Evolutionary conservation across 2,113 vertebrate genomes (phyloP).

Genomic region (Uropsilus gracilis): DNA sequence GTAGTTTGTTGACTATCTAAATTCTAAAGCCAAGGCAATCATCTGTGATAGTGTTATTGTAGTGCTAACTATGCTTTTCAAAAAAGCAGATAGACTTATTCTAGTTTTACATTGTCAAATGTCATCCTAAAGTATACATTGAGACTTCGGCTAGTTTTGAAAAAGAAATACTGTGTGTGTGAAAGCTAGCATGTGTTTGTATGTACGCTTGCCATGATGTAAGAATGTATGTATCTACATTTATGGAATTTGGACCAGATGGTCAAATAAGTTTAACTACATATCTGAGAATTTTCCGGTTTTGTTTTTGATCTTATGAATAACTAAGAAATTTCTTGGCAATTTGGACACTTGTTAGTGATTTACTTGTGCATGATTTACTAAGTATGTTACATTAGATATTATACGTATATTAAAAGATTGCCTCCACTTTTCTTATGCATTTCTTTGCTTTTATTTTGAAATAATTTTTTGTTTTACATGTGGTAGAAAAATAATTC

Average conservation of each 20-base stretch:
- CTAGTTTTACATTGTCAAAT: background rate
- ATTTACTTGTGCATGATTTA: no score
- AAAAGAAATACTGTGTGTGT: background rate
- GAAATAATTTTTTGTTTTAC: background rate
- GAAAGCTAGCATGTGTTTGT: background rate
- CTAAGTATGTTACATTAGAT: background rate
- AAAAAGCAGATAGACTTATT: background rate
- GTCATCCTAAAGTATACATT: background rate
- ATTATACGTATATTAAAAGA: background rate
- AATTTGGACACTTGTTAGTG: background rate
- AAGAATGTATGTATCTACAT: background rate
- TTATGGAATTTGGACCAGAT: background rate
- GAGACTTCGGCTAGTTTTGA: background rate
- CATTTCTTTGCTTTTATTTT: background rate
- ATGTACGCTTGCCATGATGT: background rate
- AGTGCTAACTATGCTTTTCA: background rate
- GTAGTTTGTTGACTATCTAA: background rate
- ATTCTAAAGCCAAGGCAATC: background rate
- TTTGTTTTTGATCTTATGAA: background rate
- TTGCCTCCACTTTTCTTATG: background rate
- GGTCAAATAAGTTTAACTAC: background rate
- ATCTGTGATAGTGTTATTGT: background rate
- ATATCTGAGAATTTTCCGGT: background rate
- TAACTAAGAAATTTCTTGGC: background rate
- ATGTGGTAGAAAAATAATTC: background rate